phyloP scores from a whole-genome alignment of 1,140 invertebrate species.

The Drosophila pachea region DNA sequence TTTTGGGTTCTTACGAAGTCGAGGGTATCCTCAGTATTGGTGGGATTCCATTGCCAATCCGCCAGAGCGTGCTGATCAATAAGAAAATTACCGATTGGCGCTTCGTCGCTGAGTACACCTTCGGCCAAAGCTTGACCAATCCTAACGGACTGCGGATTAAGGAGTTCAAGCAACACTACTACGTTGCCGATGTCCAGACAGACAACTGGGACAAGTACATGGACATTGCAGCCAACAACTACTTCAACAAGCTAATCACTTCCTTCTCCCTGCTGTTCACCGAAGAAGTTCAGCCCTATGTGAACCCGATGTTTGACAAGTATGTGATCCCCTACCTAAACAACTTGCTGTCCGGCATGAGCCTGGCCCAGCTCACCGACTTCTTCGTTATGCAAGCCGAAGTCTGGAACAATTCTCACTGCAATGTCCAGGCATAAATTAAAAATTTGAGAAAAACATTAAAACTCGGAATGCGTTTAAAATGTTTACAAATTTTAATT shows the following conservation, averaged over 20 bases:
- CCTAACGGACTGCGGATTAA: slow-evolving; percentile 42
- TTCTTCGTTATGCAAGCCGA: slow-evolving; percentile 26
- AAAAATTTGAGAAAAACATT: background rate
- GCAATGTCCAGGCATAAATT: background rate
- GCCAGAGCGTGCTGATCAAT: slow-evolving; percentile 45
- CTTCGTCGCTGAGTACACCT: slow-evolving; percentile 49
- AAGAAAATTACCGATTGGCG: slow-evolving; percentile 55
- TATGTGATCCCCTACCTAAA: slow-evolving; percentile 42
- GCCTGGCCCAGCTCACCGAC: slow-evolving; percentile 42
- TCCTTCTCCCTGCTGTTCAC: slow-evolving; percentile 25
- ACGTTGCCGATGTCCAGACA: slow-evolving; percentile 35
- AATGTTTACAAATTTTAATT: background rate
- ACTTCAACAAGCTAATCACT: slow-evolving; percentile 30
- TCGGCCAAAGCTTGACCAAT: slow-evolving; percentile 37
- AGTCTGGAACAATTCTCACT: slow-evolving; percentile 19
- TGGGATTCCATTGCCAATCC: slow-evolving; percentile 34
- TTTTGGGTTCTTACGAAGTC: slow-evolving; percentile 42
- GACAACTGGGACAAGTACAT: slow-evolving; percentile 55
- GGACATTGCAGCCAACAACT: slow-evolving; percentile 58
- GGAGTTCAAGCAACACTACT: slow-evolving; percentile 48
- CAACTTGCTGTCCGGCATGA: slow-evolving; percentile 33
- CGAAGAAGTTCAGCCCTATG: slow-evolving; percentile 46
- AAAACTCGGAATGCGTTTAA: background rate
- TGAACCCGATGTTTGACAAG: slow-evolving; percentile 19
- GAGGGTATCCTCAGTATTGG: slow-evolving; percentile 47